Base-by-base conservation (phyloP, 2,797 vertebrate genomes). In the Yasuhikotakia modesta region DNA sequence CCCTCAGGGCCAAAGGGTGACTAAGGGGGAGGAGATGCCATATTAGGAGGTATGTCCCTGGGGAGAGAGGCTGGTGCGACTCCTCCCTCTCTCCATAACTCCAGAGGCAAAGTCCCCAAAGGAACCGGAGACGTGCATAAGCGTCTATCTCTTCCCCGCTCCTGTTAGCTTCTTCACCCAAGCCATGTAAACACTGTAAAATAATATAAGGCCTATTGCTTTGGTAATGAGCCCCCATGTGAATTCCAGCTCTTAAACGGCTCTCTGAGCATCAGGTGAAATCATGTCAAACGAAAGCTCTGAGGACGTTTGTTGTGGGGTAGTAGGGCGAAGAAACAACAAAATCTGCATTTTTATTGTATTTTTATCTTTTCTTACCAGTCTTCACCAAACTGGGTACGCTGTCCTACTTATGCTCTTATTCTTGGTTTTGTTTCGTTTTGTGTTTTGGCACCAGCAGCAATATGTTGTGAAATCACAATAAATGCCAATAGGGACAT, bases 201-300 rank as follows among this genome's bases (percentile, higher is more conserved):
- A 86, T 86, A 69, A 57, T 84, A 88, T 88, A 90, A 69, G 66
- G 70, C 57, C 39, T 77, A 60, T 92, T 89, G 87, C 80, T 67
- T 87, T 89, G 84, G 74, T 91, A 94, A 93, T 91, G 90, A 94
- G 87, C 84, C 85, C 90, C 90, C 90, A 81, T 84, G 91, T 86
- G 91, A 79, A 81, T 86, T 86, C 68, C 83, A 83, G 78, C 80
- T 84, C 87, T 84, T 90, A 89, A 91, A 90, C 86, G 88, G 75
- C 86, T 82, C 76, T 58, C 61, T 90, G 90, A 91, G 91, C 88
- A 91, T 88, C 88, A 90, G 87, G 89, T 91, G 89, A 90, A 81
- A 80, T 80, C 60, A 66, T 84, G 87, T 85, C 87, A 84, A 84
- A 85, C 73, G 70, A 90, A 89, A 88, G 73, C 85, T 90, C 88